Evolutionary conservation across 1,140 invertebrate species (phyloP).

Genomic region (Teleopsis dalmanni): DNA sequence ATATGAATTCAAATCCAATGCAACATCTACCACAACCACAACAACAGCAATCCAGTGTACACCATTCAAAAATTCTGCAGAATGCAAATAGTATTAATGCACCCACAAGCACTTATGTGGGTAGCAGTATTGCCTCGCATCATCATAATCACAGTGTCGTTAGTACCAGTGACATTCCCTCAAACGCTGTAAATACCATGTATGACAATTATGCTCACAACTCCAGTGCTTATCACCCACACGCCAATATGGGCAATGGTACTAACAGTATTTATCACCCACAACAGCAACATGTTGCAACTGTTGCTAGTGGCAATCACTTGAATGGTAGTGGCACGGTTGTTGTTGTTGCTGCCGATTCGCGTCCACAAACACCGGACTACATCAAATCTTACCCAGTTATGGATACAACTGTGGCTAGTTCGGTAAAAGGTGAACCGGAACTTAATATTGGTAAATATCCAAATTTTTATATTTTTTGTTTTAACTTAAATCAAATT

Average conservation of each 20-base stretch:
- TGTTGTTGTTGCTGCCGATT: conserved; percentile 32
- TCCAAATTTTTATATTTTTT: no score
- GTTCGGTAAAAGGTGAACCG: conserved; percentile 50
- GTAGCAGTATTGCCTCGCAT: no score
- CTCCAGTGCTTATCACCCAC: background rate
- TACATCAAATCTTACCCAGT: conserved; percentile 47
- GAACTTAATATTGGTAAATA: conserved; percentile 53
- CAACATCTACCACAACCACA: conserved; percentile 4
- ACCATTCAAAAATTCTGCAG: background rate
- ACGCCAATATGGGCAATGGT: background rate
- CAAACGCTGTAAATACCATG: background rate
- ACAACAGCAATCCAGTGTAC: background rate
- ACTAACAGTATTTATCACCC: background rate
- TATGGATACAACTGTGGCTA: conserved; percentile 52
- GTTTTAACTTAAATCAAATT: no score
- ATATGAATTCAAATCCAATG: no score
- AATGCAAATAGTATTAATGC: background rate
- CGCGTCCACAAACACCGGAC: conserved; percentile 39
- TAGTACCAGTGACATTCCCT: background rate
- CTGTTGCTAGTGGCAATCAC: background rate
- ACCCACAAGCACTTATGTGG: no score
- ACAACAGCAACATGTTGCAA: background rate
- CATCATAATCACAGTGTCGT: background rate
- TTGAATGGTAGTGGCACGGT: conserved; percentile 5
- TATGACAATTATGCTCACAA: conserved; percentile 2